Evolutionary conservation across 2,888 invertebrate genomes (phyloP).

Genomic region (Drosophila mercatorum): DNA sequence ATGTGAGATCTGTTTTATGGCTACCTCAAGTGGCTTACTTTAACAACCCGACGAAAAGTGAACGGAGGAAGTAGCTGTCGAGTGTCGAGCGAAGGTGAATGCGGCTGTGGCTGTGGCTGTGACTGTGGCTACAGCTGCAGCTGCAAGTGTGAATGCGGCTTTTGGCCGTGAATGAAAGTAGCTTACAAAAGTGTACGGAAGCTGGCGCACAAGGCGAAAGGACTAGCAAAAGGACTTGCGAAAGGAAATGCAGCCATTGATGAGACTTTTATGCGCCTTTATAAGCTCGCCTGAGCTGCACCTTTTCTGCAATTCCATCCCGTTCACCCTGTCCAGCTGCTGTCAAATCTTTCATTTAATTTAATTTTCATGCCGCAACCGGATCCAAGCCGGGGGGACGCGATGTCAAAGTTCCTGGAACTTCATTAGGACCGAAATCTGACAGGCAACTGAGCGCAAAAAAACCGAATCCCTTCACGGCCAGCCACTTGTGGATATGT

Average conservation of each 20-base stretch:
- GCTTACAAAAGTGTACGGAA: slow-evolving; percentile 37
- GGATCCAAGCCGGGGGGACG: slow-evolving; percentile 20
- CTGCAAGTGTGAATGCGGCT: slow-evolving; percentile 23
- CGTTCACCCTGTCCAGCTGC: neutral
- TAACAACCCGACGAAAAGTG: slow-evolving; percentile 55
- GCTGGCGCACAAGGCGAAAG: neutral
- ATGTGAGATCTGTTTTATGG: slow-evolving; percentile 59
- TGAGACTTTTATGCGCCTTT: slow-evolving; percentile 46
- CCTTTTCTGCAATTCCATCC: slow-evolving; percentile 17
- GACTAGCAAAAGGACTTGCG: slow-evolving; percentile 1
- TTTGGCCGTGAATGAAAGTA: slow-evolving; percentile 26
- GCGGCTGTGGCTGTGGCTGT: neutral
- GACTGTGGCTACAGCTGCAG: neutral
- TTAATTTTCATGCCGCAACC: slow-evolving; percentile 54
- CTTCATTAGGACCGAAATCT: slow-evolving; percentile 72
- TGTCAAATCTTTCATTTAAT: slow-evolving; percentile 50
- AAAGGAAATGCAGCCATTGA: slow-evolving; percentile 34
- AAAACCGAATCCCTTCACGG: slow-evolving; percentile 45
- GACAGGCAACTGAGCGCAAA: slow-evolving; percentile 56
- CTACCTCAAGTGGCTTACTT: slow-evolving; percentile 64
- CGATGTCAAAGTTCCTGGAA: slow-evolving; percentile 67
- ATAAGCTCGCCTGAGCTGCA: slow-evolving; percentile 21
- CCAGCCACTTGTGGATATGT: slow-evolving; percentile 70
- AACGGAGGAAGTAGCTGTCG: slow-evolving; percentile 25
- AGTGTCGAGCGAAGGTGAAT: slow-evolving; percentile 15